phyloP scores from a whole-genome alignment of 2,113 vertebrate genomes.

The Hypocryptadius cinnamomeus region DNA sequence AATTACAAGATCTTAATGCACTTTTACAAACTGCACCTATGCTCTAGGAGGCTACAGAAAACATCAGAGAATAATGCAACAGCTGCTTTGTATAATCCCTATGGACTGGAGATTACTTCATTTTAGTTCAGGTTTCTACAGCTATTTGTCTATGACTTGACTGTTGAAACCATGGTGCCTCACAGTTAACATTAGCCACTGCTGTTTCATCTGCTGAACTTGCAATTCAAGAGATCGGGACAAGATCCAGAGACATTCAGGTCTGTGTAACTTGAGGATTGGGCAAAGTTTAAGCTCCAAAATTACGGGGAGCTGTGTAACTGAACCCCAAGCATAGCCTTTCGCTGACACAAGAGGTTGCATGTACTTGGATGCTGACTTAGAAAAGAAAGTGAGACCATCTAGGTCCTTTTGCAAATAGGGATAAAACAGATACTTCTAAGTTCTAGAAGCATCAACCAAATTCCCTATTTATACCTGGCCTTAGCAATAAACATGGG shows the following conservation, averaged over 20 bases:
- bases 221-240: neutral
- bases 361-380: rapidly evolving
- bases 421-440: neutral
- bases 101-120: neutral
- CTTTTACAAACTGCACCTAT: neutral
- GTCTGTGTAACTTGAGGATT: neutral
- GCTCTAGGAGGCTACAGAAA: neutral
- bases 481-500: neutral
- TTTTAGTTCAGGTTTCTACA: neutral
- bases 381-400: neutral
- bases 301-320: neutral
- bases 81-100: neutral
- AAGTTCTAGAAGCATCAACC: neutral
- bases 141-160: neutral
- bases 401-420: neutral
- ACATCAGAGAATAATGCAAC: neutral
- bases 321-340: neutral
- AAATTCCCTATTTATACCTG: neutral
- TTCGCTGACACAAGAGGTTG: neutral
- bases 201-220: neutral
- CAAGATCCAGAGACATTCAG: neutral
- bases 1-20: neutral
- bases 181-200: neutral
- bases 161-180: neutral
- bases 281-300: neutral